Base-by-base conservation (phyloP, 2,888 invertebrate species). In the Lepetodrilus schrolli region DNA sequence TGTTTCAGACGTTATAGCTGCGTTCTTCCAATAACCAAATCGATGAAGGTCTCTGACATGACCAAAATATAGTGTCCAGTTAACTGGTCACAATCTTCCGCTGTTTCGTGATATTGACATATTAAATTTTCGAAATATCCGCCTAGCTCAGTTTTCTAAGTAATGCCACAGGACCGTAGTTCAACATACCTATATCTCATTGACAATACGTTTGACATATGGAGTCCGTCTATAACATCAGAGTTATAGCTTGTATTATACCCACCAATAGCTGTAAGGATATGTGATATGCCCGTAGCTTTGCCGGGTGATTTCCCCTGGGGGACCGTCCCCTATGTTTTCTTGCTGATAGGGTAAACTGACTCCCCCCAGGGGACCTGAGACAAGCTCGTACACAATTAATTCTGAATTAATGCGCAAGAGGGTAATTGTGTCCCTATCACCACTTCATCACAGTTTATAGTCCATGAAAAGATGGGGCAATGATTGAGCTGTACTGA, bases 371-470 rank as follows among this genome's bases (percentile, higher is more conserved):
- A 58, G 17, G 34, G 34, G 51, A 30, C 7, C 21, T 34, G 34
- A 13, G 34, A 58, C 58, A 58, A 58, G 58, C 30, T n/a, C 2
- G 26, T 58, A 30, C 58, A 58, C 58, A 58, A 58, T 58, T 58
- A 58, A 58, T 21, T 58, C 58, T 30, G 58, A 58, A 58, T 58
- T 58, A 58, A 58, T 58, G 58, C 58, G n/a, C 30, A 30, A 58
- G 58, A 51, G 58, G 58, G 10, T 17, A 10, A 21, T 58, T 58
- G 58, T 58, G 30, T 30, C 21, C 34, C 17, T 30, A 58, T 58
- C 58, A 30, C 17, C 13, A 17, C 34, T 17, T 17, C 34, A 58
- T 58, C 34, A 30, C 58, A 13, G 30, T 34, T 10, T 58, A 58
- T 30, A 30, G 58, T 58, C 58, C 26, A 8, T 4, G 30, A 13